Evolutionary conservation across 1,140 invertebrate genomes (phyloP).

Genomic region (Drosophila gunungcola): DNA sequence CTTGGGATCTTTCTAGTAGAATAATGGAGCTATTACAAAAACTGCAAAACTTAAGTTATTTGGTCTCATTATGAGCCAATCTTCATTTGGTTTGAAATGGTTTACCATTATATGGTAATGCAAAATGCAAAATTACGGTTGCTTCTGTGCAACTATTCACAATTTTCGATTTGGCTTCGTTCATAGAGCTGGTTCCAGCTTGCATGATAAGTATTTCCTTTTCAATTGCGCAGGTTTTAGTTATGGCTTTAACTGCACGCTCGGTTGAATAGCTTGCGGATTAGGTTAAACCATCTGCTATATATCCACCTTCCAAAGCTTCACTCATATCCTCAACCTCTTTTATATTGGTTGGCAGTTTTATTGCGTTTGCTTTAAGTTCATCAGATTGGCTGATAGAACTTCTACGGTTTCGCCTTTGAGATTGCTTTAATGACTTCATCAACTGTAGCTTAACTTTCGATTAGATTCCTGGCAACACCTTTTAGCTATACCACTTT

Average conservation of each 20-base stretch:
- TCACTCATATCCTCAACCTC: no score
- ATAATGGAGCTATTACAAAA: no score
- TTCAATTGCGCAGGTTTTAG: conserved; percentile 22
- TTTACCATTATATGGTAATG: no score
- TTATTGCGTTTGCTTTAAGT: background rate
- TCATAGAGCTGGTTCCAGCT: conserved; percentile 16
- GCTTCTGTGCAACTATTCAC: conserved; percentile 39
- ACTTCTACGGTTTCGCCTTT: conserved; percentile 12
- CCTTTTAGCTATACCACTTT: background rate
- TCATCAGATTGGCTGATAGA: conserved; percentile 5
- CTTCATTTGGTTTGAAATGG: conserved; percentile 4
- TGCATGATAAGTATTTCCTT: conserved; percentile 38
- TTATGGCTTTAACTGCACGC: conserved; percentile 20
- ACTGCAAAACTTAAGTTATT: no score
- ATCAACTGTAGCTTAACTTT: background rate
- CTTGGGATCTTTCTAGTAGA: no score
- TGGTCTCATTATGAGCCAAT: no score
- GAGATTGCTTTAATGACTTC: conserved; percentile 1
- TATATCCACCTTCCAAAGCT: no score
- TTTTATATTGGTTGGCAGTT: no score
- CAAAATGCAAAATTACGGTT: no score
- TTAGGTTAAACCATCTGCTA: conserved; percentile 7
- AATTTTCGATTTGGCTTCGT: conserved; percentile 24
- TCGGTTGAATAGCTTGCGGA: background rate
- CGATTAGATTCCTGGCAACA: conserved; percentile 1